These are phyloP conservation scores for Lepilemur septentrionalis DNA, from an alignment of 2,797 vertebrate genomes.

Conservation along the genomic window DNA sequence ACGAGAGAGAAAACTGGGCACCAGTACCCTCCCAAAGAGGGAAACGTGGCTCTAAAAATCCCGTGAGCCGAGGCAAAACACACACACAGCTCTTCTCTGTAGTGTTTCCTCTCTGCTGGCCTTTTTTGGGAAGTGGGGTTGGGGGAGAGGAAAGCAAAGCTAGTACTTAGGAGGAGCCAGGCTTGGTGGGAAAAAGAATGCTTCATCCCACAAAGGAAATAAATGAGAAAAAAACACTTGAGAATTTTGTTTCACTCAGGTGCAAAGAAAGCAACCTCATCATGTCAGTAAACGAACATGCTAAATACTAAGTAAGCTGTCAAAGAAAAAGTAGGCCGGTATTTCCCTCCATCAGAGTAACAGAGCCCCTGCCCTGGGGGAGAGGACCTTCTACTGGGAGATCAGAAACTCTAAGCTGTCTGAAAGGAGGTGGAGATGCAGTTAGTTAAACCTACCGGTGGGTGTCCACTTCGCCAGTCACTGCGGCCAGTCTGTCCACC, in stretches of 20 bases:
- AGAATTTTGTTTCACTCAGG: not conserved
- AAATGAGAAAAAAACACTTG: not conserved
- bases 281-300: not conserved
- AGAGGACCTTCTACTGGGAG: not conserved
- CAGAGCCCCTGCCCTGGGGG: not conserved
- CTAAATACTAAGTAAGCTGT: not conserved
- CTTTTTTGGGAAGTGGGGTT: too few species aligned
- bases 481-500: not conserved
- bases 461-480: not conserved
- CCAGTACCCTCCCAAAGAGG: not conserved
- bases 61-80: rapidly evolving
- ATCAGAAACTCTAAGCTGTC: not conserved
- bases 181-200: not conserved
- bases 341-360: not conserved
- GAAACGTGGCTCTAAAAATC: not conserved
- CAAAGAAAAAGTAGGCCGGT: not conserved
- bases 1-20: not conserved
- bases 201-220: not conserved
- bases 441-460: rapidly evolving
- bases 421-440: not conserved
- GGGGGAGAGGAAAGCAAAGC: not conserved
- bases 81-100: not conserved
- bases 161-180: not conserved
- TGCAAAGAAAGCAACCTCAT: not conserved
- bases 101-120: not conserved